Percentiles rank a stretch among this genome's conserved stretches.
Evolutionary conservation across 1,140 invertebrate genomes (phyloP).

Genomic region (Drosophila sturtevanti): DNA sequence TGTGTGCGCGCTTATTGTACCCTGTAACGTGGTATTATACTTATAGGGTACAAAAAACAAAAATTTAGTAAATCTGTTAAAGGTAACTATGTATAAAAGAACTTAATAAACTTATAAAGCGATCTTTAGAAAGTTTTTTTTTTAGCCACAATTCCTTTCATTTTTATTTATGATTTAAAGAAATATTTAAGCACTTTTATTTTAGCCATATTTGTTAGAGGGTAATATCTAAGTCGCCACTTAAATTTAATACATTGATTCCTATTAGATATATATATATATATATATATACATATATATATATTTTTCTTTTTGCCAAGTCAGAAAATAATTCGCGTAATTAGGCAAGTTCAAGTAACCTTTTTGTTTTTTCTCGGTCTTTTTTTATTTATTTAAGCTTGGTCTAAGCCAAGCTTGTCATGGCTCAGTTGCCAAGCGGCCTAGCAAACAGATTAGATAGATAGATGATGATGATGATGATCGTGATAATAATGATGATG

Average conservation of each 20-base stretch:
- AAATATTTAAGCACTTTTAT: too few species aligned
- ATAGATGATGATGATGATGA: too few species aligned
- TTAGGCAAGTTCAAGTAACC: slow-evolving; percentile 68
- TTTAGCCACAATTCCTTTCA: too few species aligned
- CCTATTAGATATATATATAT: neutral
- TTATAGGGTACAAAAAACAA: neutral
- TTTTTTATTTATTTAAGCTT: slow-evolving; percentile 39
- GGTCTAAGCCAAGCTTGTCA: slow-evolving; percentile 56
- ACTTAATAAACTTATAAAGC: too few species aligned
- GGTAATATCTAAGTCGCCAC: neutral
- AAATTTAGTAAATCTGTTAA: too few species aligned
- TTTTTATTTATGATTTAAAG: too few species aligned
- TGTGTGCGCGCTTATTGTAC: neutral
- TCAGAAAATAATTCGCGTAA: slow-evolving; percentile 65
- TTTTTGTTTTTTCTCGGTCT: slow-evolving; percentile 43
- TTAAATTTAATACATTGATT: neutral
- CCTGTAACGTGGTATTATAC: neutral
- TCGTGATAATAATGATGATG: too few species aligned
- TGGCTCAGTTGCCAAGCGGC: slow-evolving; percentile 67
- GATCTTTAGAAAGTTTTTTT: too few species aligned
- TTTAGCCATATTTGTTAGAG: too few species aligned
- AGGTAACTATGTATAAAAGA: too few species aligned
- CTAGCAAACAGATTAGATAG: slow-evolving; percentile 11
- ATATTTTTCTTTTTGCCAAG: slow-evolving; percentile 43
- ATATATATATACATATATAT: neutral